Conservation (phyloP, 2,888 invertebrate genomes). For the Cataglyphis livida region DNA sequence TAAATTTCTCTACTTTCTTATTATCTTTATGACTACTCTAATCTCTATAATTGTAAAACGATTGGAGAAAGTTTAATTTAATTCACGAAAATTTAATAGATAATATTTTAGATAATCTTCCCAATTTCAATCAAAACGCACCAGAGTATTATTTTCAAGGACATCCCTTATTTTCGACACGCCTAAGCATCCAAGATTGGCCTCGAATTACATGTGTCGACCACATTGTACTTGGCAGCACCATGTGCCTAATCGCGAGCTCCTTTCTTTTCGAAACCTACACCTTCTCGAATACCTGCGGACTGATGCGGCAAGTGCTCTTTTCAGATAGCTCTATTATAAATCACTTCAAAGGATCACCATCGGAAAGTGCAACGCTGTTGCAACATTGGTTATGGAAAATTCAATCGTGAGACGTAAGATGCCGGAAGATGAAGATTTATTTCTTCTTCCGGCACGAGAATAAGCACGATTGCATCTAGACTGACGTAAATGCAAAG, state of each 20-base stretch:
- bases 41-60: neutral
- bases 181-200: conserved; percentile 40
- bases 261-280: conserved; percentile 51
- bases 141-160: conserved; percentile 53
- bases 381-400: neutral
- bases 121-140: neutral
- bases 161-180: conserved; percentile 44
- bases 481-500: conserved; percentile 31
- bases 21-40: neutral
- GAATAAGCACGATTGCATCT: conserved; percentile 30
- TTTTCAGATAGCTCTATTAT: conserved; percentile 14
- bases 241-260: conserved; percentile 58
- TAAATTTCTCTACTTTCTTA: neutral
- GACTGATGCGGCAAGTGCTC: conserved; percentile 44
- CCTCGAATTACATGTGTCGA: conserved; percentile 56
- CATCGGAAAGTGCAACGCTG: neutral
- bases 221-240: conserved; percentile 29
- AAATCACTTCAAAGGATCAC: neutral
- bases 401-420: conserved; percentile 8
- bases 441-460: neutral
- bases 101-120: neutral
- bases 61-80: neutral
- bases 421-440: conserved; percentile 12
- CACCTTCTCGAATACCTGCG: conserved; percentile 39
- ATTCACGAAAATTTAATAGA: neutral